phyloP scores from a whole-genome alignment of 2,113 vertebrate genomes.

The Clarias gariepinus region DNA sequence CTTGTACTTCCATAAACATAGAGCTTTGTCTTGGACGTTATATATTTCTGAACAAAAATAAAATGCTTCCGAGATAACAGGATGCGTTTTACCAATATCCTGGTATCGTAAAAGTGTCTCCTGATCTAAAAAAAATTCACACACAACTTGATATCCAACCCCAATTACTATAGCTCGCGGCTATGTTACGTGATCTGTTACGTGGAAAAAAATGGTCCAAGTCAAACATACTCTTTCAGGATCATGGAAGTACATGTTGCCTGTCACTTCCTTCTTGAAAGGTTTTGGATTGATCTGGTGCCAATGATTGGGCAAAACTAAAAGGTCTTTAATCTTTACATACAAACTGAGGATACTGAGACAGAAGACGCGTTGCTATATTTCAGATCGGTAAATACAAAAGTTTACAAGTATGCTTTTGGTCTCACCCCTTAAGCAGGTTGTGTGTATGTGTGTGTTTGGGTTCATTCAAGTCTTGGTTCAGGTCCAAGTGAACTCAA shows the following conservation, averaged over 20 bases:
- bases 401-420: not conserved
- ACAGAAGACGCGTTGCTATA: not conserved
- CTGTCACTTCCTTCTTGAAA: not conserved
- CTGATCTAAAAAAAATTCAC: not conserved
- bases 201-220: not conserved
- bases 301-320: constrained; percentile 6
- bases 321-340: not conserved
- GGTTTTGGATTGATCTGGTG: constrained; percentile 4
- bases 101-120: not conserved
- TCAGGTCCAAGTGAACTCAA: constrained; percentile 7
- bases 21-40: not conserved
- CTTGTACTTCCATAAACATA: not conserved
- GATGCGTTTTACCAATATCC: not conserved
- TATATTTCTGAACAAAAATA: not conserved
- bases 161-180: not conserved
- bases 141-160: not conserved
- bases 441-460: not conserved
- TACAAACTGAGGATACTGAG: not conserved
- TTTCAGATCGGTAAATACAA: not conserved
- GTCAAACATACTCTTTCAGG: constrained; percentile 9
- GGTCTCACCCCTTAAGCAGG: constrained; percentile 8
- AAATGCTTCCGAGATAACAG: not conserved
- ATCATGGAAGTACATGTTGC: not conserved
- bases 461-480: constrained; percentile 18
- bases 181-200: constrained; percentile 3